These are phyloP conservation scores for Catharus bicknelli DNA, from an alignment of 2,113 vertebrate genomes.

Conservation along the genomic window DNA sequence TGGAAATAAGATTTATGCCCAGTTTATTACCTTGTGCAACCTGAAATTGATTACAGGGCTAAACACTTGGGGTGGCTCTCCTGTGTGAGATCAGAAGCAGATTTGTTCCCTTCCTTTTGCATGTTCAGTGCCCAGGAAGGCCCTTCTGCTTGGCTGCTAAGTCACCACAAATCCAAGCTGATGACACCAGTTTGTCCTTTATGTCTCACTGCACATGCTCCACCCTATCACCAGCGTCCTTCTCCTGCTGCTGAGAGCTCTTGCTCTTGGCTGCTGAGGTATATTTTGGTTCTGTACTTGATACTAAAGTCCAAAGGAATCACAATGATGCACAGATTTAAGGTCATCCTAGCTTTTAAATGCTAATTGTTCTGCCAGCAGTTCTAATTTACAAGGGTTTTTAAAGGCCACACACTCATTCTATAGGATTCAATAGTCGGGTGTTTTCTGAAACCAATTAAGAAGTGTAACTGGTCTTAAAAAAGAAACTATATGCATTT, in stretches of 20 bases:
- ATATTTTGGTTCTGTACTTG: slow-evolving; percentile 54
- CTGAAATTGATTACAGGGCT: background rate
- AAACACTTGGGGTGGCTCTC: background rate
- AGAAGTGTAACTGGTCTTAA: slow-evolving; percentile 19
- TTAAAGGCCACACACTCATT: slow-evolving; percentile 82
- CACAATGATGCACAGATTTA: slow-evolving; percentile 83
- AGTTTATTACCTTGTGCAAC: background rate
- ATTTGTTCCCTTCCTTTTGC: slow-evolving; percentile 40
- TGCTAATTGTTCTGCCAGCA: slow-evolving; percentile 89
- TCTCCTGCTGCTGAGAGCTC: slow-evolving; percentile 57
- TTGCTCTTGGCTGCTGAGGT: slow-evolving; percentile 69
- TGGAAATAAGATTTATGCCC: background rate
- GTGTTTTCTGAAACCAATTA: slow-evolving; percentile 68
- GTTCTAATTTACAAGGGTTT: slow-evolving; percentile 82
- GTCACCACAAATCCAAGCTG: slow-evolving; percentile 75
- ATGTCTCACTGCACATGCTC: slow-evolving; percentile 82
- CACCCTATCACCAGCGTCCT: slow-evolving; percentile 62
- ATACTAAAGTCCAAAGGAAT: slow-evolving; percentile 79
- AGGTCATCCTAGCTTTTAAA: slow-evolving; percentile 87
- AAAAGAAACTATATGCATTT: slow-evolving; percentile 19
- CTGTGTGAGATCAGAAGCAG: background rate
- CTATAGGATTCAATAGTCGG: slow-evolving; percentile 70
- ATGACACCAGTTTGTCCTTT: slow-evolving; percentile 80
- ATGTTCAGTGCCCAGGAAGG: slow-evolving; percentile 36
- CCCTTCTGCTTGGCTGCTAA: slow-evolving; percentile 68